These are phyloP conservation scores for Bellardia bayeri DNA, from an alignment of 2,888 invertebrate species.

Conservation along the genomic window DNA sequence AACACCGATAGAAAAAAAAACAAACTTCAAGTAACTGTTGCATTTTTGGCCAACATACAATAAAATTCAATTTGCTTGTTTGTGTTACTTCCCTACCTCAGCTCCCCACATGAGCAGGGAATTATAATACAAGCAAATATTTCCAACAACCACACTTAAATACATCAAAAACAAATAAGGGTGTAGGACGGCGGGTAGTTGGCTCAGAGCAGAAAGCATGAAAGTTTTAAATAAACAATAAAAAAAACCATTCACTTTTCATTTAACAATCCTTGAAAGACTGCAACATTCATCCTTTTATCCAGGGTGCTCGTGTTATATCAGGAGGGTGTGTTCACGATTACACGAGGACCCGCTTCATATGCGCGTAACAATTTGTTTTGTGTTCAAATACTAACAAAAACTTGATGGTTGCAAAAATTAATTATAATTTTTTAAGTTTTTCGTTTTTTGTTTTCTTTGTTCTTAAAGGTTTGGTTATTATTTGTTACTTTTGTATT, in stretches of 20 bases:
- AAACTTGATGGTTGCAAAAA: conserved; percentile 30
- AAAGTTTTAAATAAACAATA: conserved; percentile 1
- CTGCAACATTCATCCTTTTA: neutral
- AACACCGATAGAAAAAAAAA: neutral
- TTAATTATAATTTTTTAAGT: conserved; percentile 29
- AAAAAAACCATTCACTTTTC: neutral
- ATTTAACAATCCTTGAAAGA: conserved; percentile 21
- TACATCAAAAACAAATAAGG: neutral
- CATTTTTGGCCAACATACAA: conserved; percentile 1
- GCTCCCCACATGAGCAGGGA: neutral
- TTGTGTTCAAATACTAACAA: conserved; percentile 15
- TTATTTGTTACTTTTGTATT: conserved; percentile 22
- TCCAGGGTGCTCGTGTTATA: neutral
- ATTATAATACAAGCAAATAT: neutral
- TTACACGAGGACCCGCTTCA: neutral
- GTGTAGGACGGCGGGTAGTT: neutral
- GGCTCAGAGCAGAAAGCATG: neutral
- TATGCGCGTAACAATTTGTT: conserved; percentile 18
- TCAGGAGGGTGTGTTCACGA: conserved; percentile 3
- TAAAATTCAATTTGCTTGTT: conserved; percentile 27
- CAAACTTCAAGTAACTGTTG: conserved; percentile 24
- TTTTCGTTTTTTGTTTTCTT: conserved; percentile 7
- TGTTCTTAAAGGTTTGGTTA: neutral
- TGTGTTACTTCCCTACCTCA: neutral
- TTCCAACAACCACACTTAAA: neutral